These are phyloP conservation scores for Pseudomugil gertrudae DNA, from an alignment of 2,797 vertebrate species.

Conservation along the genomic window DNA sequence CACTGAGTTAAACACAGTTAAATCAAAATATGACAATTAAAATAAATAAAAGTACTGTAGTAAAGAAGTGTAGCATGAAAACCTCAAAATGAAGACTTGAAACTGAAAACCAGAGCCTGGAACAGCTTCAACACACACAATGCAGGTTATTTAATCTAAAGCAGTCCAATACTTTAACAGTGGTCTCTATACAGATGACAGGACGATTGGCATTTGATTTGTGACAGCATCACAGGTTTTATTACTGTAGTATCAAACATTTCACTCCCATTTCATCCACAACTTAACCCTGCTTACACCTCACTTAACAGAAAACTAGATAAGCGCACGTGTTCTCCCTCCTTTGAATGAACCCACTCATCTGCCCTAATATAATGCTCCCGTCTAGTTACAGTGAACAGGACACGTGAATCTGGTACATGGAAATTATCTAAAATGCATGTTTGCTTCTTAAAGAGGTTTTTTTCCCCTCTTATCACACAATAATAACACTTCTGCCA, in stretches of 20 bases:
- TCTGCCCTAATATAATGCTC: conserved; percentile 13
- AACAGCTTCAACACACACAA: too few species aligned
- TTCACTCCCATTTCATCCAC: conserved; percentile 20
- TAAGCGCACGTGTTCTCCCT: neutral
- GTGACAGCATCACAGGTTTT: conserved; percentile 59
- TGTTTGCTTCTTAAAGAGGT: neutral
- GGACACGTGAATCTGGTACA: conserved; percentile 30
- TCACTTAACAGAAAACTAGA: conserved; percentile 19
- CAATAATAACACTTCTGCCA: neutral
- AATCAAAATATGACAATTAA: too few species aligned
- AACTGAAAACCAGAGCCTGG: too few species aligned
- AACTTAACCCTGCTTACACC: conserved; percentile 22
- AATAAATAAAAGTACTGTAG: too few species aligned
- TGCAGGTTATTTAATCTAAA: too few species aligned
- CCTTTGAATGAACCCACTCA: neutral
- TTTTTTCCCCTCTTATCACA: neutral
- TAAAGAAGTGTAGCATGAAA: too few species aligned
- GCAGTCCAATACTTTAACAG: neutral
- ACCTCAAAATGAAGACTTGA: too few species aligned
- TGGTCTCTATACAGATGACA: conserved; percentile 24
- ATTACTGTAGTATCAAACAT: conserved; percentile 71
- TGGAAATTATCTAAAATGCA: conserved; percentile 13
- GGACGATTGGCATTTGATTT: conserved; percentile 30
- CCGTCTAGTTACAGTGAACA: conserved; percentile 31
- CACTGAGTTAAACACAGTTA: too few species aligned